Percentiles rank a stretch among this genome's conserved stretches.
Evolutionary conservation across 2,888 invertebrate genomes (phyloP).

Genomic region (Rhynchonema sp.): DNA sequence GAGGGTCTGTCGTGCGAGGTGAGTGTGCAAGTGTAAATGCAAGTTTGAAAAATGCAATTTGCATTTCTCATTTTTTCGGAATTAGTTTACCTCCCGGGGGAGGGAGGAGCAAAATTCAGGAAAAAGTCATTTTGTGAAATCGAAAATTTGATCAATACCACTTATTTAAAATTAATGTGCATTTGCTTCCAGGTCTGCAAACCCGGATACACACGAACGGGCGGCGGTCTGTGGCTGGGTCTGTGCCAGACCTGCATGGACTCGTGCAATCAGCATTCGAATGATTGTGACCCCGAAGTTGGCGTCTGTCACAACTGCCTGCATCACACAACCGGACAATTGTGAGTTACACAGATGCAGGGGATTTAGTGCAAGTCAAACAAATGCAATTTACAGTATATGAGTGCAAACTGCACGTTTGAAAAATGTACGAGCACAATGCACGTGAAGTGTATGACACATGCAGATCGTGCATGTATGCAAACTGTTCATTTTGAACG

Average conservation of each 20-base stretch:
- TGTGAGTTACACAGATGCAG: slow-evolving; percentile 33
- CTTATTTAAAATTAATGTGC: neutral
- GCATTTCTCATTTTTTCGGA: too few relatives aligned
- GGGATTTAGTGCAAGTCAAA: too few relatives aligned
- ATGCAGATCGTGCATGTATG: neutral
- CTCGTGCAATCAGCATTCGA: slow-evolving; percentile 63
- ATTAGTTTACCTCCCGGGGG: too few relatives aligned
- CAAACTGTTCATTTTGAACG: neutral
- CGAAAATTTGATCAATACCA: neutral
- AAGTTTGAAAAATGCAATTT: neutral
- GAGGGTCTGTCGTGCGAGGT: slow-evolving; percentile 37
- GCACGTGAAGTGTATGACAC: too few relatives aligned
- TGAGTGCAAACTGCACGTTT: too few relatives aligned
- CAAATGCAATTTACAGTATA: too few relatives aligned
- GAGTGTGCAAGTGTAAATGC: slow-evolving; percentile 26
- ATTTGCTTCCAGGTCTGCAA: slow-evolving; percentile 30
- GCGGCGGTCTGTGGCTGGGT: slow-evolving; percentile 63
- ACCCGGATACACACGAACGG: slow-evolving; percentile 33
- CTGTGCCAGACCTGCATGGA: slow-evolving; percentile 51
- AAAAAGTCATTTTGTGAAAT: neutral
- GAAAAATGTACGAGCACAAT: too few relatives aligned
- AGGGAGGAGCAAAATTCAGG: too few relatives aligned
- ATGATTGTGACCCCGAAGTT: slow-evolving; percentile 61
- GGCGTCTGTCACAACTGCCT: slow-evolving; percentile 48
- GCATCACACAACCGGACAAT: slow-evolving; percentile 34